Conservation (phyloP, 2,888 invertebrate species). For the Phyllotreta striolata region DNA sequence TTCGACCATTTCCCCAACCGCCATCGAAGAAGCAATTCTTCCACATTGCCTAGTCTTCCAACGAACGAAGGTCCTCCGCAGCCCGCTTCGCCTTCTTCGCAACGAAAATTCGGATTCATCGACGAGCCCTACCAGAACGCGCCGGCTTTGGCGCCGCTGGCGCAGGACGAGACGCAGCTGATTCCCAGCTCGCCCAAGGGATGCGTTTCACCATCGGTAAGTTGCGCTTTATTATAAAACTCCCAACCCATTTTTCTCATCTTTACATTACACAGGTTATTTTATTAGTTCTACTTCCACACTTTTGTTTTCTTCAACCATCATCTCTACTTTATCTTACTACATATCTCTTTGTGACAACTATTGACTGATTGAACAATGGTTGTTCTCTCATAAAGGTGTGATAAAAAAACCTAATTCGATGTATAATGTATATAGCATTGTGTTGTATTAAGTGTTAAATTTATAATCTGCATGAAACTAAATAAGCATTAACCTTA, state of each 20-base stretch:
- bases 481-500: no score
- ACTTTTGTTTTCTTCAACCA: no score
- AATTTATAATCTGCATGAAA: no score
- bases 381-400: no score
- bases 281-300: no score
- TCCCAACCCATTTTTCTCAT: no score
- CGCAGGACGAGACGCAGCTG: slow-evolving; percentile 60
- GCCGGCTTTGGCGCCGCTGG: slow-evolving; percentile 52
- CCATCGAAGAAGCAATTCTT: slow-evolving; percentile 64
- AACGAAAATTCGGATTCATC: slow-evolving; percentile 52
- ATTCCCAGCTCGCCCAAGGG: slow-evolving; percentile 57
- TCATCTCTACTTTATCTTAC: no score
- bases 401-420: no score
- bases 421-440: background rate
- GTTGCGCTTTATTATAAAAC: no score
- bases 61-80: slow-evolving; percentile 51
- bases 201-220: slow-evolving; percentile 60
- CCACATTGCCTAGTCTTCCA: slow-evolving; percentile 63
- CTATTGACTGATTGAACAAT: no score
- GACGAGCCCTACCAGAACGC: slow-evolving; percentile 44
- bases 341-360: no score
- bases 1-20: slow-evolving; percentile 73
- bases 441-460: background rate
- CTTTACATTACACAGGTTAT: no score
- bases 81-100: slow-evolving; percentile 55